These are phyloP conservation scores for Lumbricus terrestris DNA, from an alignment of 2,888 invertebrate species.

Conservation along the genomic window DNA sequence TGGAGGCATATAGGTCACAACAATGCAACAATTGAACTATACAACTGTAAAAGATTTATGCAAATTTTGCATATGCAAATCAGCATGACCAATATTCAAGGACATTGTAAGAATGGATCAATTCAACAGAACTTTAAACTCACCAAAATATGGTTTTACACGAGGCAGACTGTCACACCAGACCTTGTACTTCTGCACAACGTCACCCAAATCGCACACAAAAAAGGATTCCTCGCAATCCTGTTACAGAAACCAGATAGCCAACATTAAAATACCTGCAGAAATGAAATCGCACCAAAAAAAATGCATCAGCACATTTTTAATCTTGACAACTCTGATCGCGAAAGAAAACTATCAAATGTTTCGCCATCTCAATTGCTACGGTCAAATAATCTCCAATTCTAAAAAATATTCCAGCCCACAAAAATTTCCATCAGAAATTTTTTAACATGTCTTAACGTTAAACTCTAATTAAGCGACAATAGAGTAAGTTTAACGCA, in stretches of 20 bases:
- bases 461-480: background rate
- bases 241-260: conserved; percentile 34
- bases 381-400: background rate
- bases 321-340: background rate
- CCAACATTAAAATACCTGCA: background rate
- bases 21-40: background rate
- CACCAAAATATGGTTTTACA: conserved; percentile 87
- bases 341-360: background rate
- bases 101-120: background rate
- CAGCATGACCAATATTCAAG: background rate
- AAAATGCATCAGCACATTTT: background rate
- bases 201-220: conserved; percentile 81
- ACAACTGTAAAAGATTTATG: background rate
- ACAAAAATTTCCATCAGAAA: background rate
- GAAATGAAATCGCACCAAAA: background rate
- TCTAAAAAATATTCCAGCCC: background rate
- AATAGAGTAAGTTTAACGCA: background rate
- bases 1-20: background rate
- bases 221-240: conserved; percentile 86
- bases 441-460: background rate
- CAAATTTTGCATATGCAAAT: background rate
- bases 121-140: conserved; percentile 44
- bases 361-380: background rate
- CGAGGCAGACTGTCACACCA: conserved; percentile 84
- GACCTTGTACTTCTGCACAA: conserved; percentile 75